phyloP scores from a whole-genome alignment of 2,113 vertebrate genomes.

The Sceloporus tristichus region DNA sequence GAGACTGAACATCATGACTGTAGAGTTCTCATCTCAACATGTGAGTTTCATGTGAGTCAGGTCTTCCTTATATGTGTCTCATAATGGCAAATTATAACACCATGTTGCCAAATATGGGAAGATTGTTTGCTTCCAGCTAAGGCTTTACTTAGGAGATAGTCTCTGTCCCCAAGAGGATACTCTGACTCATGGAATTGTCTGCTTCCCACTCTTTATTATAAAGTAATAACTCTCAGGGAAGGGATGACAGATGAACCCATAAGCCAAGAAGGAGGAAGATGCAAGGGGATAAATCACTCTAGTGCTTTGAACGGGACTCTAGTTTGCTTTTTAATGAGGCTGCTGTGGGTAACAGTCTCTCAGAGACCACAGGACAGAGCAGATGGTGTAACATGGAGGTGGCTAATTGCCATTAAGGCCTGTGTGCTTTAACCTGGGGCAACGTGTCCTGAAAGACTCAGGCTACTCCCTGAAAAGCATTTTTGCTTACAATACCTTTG shows the following conservation, averaged over 20 bases:
- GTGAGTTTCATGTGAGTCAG: background rate
- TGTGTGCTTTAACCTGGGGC: background rate
- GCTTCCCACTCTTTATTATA: background rate
- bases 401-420: conserved; percentile 9
- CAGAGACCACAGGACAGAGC: background rate
- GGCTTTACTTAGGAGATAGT: background rate
- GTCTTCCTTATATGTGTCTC: background rate
- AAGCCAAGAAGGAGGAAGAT: background rate
- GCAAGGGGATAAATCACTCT: background rate
- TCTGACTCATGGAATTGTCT: background rate
- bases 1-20: background rate
- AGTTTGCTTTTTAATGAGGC: background rate
- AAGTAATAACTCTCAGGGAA: background rate
- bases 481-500: background rate
- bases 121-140: background rate
- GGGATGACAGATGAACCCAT: conserved; percentile 17
- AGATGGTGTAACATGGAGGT: background rate
- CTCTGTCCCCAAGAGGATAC: background rate
- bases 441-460: background rate
- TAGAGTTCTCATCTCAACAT: background rate
- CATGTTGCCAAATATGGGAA: background rate
- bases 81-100: background rate
- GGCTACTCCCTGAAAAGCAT: background rate
- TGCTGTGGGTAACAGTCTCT: background rate
- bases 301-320: background rate